A percentile compares a stretch with the other conserved stretches of the same genome.
Conservation (phyloP, 2,113 vertebrate genomes). For the Hiodon alosoides region DNA sequence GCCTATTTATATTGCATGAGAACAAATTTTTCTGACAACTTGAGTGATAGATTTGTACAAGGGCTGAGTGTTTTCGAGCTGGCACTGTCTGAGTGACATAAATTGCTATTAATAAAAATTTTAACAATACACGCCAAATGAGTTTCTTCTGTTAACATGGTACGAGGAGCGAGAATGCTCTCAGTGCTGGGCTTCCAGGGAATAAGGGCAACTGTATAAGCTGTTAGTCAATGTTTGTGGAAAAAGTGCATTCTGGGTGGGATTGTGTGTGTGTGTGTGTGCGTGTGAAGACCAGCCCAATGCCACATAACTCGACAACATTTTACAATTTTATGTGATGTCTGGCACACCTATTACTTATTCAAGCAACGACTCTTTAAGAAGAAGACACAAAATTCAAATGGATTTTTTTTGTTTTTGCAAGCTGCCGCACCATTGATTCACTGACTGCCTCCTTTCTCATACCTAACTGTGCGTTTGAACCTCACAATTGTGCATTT, state of each 20-base stretch:
- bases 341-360: constrained; percentile 34
- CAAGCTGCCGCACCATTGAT: constrained; percentile 4
- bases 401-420: constrained; percentile 6
- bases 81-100: constrained; percentile 73
- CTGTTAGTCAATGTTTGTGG: not conserved
- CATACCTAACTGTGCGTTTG: not conserved
- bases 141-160: constrained; percentile 85
- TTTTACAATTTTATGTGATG: constrained; percentile 35
- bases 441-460: constrained; percentile 11
- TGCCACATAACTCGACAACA: constrained; percentile 32
- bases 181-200: constrained; percentile 64
- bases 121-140: constrained; percentile 83
- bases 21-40: constrained; percentile 88
- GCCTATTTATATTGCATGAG: constrained; percentile 86
- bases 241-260: constrained; percentile 29
- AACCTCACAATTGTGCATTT: constrained; percentile 12
- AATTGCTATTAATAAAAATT: constrained; percentile 88
- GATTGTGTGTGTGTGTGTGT: constrained; percentile 28
- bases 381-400: not conserved
- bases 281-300: constrained; percentile 13
- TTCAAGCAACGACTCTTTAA: constrained; percentile 27
- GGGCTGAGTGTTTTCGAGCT: constrained; percentile 72
- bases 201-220: constrained; percentile 46
- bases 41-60: constrained; percentile 84
- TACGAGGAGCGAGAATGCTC: constrained; percentile 59